Evolutionary conservation across 2,113 vertebrate species (phyloP).

Genomic region (Nestor notabilis): DNA sequence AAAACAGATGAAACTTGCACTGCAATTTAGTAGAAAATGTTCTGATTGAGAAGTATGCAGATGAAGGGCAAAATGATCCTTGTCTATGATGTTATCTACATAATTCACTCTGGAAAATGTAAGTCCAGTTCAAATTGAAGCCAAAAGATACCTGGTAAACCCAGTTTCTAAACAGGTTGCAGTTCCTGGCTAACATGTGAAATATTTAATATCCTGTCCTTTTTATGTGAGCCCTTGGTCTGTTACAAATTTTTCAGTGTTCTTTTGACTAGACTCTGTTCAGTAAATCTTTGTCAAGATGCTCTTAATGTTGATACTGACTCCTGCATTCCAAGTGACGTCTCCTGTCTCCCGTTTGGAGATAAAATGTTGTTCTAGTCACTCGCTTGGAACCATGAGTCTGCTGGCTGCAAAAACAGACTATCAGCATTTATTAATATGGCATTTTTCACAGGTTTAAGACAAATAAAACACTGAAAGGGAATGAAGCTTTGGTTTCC

Average conservation of each 20-base stretch:
- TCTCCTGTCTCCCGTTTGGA: not conserved
- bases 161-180: not conserved
- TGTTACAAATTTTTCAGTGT: not conserved
- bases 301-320: not conserved
- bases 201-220: not conserved
- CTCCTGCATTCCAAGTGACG: not conserved
- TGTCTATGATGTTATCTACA: not conserved
- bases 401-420: slow-evolving; percentile 19
- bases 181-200: not conserved
- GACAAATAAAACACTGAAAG: slow-evolving; percentile 24
- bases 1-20: not conserved
- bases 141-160: not conserved
- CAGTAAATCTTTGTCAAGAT: not conserved
- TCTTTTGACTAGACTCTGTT: not conserved
- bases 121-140: not conserved
- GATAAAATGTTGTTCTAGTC: slow-evolving; percentile 3
- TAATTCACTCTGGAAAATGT: not conserved
- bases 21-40: not conserved
- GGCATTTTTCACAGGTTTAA: not conserved
- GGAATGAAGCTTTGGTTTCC: not conserved
- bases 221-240: not conserved
- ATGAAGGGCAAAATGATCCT: not conserved
- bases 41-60: not conserved
- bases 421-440: slow-evolving; percentile 34
- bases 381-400: not conserved